phyloP scores from a whole-genome alignment of 1,140 invertebrate species.

The Ptiloglossa arizonensis region DNA sequence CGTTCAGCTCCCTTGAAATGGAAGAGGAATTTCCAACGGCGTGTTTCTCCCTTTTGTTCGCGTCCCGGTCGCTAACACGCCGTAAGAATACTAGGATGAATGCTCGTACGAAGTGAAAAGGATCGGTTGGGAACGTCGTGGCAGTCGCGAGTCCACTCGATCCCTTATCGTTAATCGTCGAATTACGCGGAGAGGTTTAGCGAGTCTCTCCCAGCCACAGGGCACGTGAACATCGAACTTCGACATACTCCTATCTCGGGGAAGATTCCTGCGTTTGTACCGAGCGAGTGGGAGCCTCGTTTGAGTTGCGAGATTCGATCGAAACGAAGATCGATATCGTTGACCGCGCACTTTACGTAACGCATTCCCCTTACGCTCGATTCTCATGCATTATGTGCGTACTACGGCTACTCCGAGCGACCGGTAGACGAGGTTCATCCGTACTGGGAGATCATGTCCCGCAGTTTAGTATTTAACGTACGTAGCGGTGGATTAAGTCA shows the following conservation, averaged over 20 bases:
- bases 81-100: slow-evolving; percentile 7
- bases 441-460: slow-evolving; percentile 59
- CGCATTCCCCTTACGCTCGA: slow-evolving; percentile 55
- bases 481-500: slow-evolving; percentile 76
- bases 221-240: slow-evolving; percentile 28
- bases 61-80: neutral
- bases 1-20: neutral
- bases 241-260: slow-evolving; percentile 36
- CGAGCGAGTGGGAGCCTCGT: slow-evolving; percentile 25
- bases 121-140: slow-evolving; percentile 14
- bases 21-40: slow-evolving; percentile 35
- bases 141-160: slow-evolving; percentile 15
- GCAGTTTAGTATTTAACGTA: slow-evolving; percentile 59
- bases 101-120: neutral
- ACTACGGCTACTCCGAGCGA: neutral
- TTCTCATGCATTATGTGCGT: slow-evolving; percentile 51
- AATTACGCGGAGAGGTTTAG: slow-evolving; percentile 59
- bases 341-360: slow-evolving; percentile 71
- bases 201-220: slow-evolving; percentile 48
- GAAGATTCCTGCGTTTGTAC: slow-evolving; percentile 20
- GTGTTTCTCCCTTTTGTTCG: slow-evolving; percentile 29
- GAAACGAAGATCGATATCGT: slow-evolving; percentile 70
- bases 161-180: slow-evolving; percentile 62
- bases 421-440: slow-evolving; percentile 55
- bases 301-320: slow-evolving; percentile 54